phyloP scores from a whole-genome alignment of 2,888 invertebrate genomes.

The Cancer borealis region DNA sequence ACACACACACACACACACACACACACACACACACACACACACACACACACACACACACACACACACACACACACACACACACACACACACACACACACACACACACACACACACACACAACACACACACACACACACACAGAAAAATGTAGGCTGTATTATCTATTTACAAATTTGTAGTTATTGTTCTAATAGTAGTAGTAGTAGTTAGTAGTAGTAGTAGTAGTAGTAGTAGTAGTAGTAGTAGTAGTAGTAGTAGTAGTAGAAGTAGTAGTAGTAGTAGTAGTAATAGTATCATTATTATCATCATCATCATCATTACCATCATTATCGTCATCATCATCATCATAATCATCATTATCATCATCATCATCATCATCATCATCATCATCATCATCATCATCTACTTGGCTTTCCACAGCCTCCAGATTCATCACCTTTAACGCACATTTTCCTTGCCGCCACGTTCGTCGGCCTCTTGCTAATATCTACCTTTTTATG shows the following conservation, averaged over 20 bases:
- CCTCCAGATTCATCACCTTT: background rate
- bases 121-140: too few relatives aligned
- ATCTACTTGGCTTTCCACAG: background rate
- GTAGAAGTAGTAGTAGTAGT: background rate
- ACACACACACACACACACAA: too few relatives aligned
- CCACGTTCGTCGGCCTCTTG: background rate
- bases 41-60: background rate
- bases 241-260: background rate
- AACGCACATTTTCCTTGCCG: background rate
- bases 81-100: too few relatives aligned
- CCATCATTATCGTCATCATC: too few relatives aligned
- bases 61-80: too few relatives aligned
- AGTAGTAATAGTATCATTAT: background rate
- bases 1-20: constrained; percentile 45
- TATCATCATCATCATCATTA: too few relatives aligned
- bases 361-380: background rate
- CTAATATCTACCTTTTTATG: constrained; percentile 10
- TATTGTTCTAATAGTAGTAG: background rate
- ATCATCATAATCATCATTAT: too few relatives aligned
- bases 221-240: background rate
- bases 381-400: background rate
- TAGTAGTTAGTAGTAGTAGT: background rate
- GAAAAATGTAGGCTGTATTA: background rate
- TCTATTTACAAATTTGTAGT: background rate
- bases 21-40: constrained; percentile 41